Percentiles rank a stretch among this genome's conserved stretches.
These are phyloP conservation scores for Bruchidius siliquastri DNA, from an alignment of 2,888 invertebrate genomes.

Conservation along the genomic window DNA sequence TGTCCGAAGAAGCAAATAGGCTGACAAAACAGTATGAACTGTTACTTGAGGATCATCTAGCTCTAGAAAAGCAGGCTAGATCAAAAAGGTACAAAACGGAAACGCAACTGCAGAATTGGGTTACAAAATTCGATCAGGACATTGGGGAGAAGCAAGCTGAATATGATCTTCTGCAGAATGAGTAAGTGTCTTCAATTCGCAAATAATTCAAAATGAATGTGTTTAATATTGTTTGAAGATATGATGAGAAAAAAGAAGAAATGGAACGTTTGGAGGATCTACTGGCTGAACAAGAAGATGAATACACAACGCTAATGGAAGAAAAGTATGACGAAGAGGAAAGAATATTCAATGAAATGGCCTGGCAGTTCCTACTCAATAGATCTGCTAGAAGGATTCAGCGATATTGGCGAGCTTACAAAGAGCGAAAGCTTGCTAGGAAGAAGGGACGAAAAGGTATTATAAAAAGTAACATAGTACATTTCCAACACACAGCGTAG, in stretches of 20 bases:
- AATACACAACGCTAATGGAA: slow-evolving; percentile 54
- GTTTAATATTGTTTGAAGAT: slow-evolving; percentile 34
- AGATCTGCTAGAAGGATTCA: slow-evolving; percentile 43
- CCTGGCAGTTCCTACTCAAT: slow-evolving; percentile 29
- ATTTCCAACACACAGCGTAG: no score
- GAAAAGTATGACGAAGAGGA: slow-evolving; percentile 57
- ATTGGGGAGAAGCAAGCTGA: slow-evolving; percentile 56
- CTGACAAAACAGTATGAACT: slow-evolving; percentile 46
- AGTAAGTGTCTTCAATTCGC: slow-evolving; percentile 29
- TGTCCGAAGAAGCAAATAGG: slow-evolving; percentile 51
- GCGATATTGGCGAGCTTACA: slow-evolving; percentile 36
- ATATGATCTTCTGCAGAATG: slow-evolving; percentile 49
- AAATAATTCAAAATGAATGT: no score
- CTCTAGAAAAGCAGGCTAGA: slow-evolving; percentile 53
- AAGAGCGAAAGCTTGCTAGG: slow-evolving; percentile 23
- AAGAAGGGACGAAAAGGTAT: slow-evolving; percentile 22
- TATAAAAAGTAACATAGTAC: not conserved
- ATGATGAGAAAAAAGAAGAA: slow-evolving; percentile 49
- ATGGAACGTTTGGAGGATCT: slow-evolving; percentile 49
- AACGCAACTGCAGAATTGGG: slow-evolving; percentile 54
- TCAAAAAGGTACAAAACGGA: slow-evolving; percentile 55
- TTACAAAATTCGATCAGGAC: slow-evolving; percentile 57
- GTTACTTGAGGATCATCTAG: slow-evolving; percentile 48
- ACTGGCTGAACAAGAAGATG: slow-evolving; percentile 53
- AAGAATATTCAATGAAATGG: slow-evolving; percentile 53